Conservation (phyloP, 23 tunicate species). For the Halocynthia aurantium region DNA sequence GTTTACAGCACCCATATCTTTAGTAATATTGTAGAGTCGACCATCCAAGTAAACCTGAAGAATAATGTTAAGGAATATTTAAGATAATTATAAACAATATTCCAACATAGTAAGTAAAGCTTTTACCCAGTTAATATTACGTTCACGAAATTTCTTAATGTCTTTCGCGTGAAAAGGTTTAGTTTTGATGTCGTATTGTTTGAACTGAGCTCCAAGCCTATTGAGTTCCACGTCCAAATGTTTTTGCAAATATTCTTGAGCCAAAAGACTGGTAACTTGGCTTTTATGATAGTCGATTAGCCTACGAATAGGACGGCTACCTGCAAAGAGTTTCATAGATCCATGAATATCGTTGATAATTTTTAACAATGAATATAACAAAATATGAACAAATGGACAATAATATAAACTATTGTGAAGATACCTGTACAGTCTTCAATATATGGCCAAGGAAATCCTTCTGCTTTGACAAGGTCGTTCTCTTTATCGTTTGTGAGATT, state of each 20-base stretch:
- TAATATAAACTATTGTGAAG: not conserved
- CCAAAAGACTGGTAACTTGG: constrained; percentile 11
- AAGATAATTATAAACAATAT: too few relatives aligned
- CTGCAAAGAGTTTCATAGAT: not conserved
- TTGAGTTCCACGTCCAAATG: constrained; percentile 13
- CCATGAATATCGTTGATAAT: too few relatives aligned
- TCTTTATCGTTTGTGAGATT: too few relatives aligned
- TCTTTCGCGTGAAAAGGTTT: constrained; percentile 6
- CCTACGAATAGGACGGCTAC: not conserved
- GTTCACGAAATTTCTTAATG: constrained; percentile 6
- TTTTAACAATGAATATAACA: not conserved
- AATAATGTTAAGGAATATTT: not conserved
- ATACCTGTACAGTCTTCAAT: constrained; percentile 5
- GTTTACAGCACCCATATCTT: constrained; percentile 1
- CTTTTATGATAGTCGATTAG: constrained; percentile 3
- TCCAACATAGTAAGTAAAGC: too few relatives aligned
- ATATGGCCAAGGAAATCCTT: constrained; percentile 25
- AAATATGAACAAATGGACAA: not conserved
- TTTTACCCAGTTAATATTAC: constrained; percentile 9
- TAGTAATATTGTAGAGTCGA: not conserved
- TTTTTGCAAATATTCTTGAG: constrained; percentile 21
- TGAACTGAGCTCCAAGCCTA: constrained; percentile 12
- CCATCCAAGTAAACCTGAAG: constrained; percentile 21
- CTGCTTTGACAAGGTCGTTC: not conserved
- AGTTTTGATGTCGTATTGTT: constrained; percentile 3